Evolutionary conservation across 2,888 invertebrate species (phyloP).

Genomic region (Himalopsyche anomala): DNA sequence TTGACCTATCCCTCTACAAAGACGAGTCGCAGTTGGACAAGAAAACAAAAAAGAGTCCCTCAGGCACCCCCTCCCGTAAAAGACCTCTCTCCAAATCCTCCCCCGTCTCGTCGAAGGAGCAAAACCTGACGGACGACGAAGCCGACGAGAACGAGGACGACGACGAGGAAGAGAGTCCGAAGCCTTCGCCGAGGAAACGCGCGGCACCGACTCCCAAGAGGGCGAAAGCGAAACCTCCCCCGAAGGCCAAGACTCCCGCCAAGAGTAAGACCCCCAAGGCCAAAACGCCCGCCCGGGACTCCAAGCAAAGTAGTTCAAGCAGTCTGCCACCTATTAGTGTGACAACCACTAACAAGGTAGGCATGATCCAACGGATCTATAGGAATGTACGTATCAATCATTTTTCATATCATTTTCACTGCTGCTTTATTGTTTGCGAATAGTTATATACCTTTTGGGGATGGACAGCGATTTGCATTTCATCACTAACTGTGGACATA

Average conservation of each 20-base stretch:
- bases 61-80: constrained; percentile 68
- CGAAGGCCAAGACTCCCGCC: constrained; percentile 44
- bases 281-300: constrained; percentile 69
- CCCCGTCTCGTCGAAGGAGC: constrained; percentile 67
- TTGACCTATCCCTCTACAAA: constrained; percentile 89
- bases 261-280: constrained; percentile 71
- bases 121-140: constrained; percentile 66
- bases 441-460: neutral
- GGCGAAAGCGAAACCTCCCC: constrained; percentile 45
- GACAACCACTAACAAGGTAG: constrained; percentile 76
- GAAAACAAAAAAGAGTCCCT: constrained; percentile 70
- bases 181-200: constrained; percentile 36
- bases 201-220: constrained; percentile 49
- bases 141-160: constrained; percentile 60
- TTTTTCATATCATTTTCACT: constrained; percentile 67
- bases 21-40: constrained; percentile 89
- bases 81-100: constrained; percentile 70
- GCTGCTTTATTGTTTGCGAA: constrained; percentile 37
- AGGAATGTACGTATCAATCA: constrained; percentile 78
- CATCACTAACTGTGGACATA: no score
- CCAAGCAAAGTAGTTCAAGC: constrained; percentile 66
- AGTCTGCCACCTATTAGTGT: constrained; percentile 60
- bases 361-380: constrained; percentile 79
- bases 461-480: neutral
- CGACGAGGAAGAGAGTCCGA: constrained; percentile 36